These are phyloP conservation scores for Adelges cooleyi DNA, from an alignment of 1,140 invertebrate genomes.

Conservation along the genomic window DNA sequence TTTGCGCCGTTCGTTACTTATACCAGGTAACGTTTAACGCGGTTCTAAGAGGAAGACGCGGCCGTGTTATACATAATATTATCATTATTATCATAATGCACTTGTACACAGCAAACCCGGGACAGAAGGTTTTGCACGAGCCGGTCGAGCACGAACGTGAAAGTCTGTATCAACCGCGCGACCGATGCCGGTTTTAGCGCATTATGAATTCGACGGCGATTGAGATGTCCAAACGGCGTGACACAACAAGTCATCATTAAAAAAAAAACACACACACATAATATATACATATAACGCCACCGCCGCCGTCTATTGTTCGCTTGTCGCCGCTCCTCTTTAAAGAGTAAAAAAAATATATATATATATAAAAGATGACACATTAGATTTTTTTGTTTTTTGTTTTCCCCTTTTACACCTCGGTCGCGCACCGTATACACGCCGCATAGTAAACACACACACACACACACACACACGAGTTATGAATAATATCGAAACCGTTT, in stretches of 20 bases:
- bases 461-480: neutral
- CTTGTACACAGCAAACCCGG: too few species aligned
- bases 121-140: conserved; percentile 6
- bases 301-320: conserved; percentile 19
- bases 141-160: conserved; percentile 1
- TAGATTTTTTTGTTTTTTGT: conserved; percentile 10
- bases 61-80: too few species aligned
- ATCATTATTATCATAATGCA: too few species aligned
- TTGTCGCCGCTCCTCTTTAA: conserved; percentile 17
- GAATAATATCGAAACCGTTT: conserved; percentile 23
- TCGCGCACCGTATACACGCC: too few species aligned
- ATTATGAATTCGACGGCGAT: neutral
- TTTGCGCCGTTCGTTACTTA: too few species aligned
- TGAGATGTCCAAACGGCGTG: conserved; percentile 25
- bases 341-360: neutral
- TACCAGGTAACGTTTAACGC: too few species aligned
- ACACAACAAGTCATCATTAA: conserved; percentile 18
- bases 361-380: conserved; percentile 12
- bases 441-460: neutral
- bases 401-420: conserved; percentile 1
- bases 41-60: too few species aligned
- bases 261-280: neutral
- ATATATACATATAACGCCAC: neutral
- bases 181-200: neutral
- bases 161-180: neutral